Evolutionary conservation across 2,797 vertebrate species (phyloP).

Genomic region (Hyperoplus lanceolatus): DNA sequence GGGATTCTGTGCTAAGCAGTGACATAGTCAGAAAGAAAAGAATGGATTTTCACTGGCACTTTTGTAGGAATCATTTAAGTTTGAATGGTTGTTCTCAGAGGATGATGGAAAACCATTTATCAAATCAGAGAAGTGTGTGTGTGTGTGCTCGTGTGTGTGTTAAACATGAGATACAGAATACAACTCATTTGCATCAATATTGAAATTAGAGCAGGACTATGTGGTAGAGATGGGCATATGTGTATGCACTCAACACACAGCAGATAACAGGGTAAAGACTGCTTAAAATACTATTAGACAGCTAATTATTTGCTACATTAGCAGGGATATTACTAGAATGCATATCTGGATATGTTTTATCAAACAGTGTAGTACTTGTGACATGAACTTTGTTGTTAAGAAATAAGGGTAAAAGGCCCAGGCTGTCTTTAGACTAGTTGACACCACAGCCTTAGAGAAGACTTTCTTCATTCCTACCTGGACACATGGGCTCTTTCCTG

Average conservation of each 20-base stretch:
- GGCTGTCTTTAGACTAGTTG: background rate
- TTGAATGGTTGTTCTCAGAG: conserved; percentile 25
- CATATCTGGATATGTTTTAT: conserved; percentile 16
- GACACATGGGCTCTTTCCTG: conserved; percentile 2
- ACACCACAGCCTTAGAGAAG: conserved; percentile 11
- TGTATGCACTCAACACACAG: background rate
- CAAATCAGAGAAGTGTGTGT: conserved; percentile 1
- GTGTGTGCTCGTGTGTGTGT: background rate
- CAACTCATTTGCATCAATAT: conserved; percentile 60
- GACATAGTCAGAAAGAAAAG: conserved; percentile 12
- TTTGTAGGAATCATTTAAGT: conserved; percentile 29
- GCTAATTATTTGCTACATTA: background rate
- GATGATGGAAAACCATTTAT: conserved; percentile 33
- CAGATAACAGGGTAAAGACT: background rate
- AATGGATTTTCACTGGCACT: conserved; percentile 25
- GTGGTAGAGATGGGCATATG: conserved; percentile 21
- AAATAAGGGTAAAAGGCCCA: background rate
- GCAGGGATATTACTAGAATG: background rate
- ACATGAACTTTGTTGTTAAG: background rate
- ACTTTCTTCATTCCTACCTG: conserved; percentile 23
- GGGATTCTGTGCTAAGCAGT: conserved; percentile 15
- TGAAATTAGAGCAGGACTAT: conserved; percentile 28
- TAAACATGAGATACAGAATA: conserved; percentile 2
- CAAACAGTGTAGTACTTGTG: background rate
- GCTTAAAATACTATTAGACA: background rate